These are phyloP conservation scores for Nineta flava DNA, from an alignment of 2,888 invertebrate genomes.

Conservation along the genomic window DNA sequence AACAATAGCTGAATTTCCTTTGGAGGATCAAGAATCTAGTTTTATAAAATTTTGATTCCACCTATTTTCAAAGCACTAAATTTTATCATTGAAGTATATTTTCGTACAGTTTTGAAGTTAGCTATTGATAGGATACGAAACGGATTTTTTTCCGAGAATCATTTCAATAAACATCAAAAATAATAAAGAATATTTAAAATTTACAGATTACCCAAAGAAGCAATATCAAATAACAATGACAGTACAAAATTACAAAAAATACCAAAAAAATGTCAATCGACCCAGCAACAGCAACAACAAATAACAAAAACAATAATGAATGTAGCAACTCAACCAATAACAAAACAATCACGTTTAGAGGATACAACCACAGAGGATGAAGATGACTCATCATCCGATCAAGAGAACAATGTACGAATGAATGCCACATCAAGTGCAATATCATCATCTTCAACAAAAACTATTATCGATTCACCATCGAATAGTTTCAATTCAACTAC, in stretches of 20 bases:
- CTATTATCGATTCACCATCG: conserved; percentile 30
- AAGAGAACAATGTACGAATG: conserved; percentile 13
- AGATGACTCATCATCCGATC: conserved; percentile 10
- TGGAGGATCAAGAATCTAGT: too few species aligned
- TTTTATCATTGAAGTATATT: too few species aligned
- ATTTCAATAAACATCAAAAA: neutral
- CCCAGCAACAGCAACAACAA: neutral
- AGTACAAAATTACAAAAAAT: neutral
- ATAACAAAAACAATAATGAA: neutral
- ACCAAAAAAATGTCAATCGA: neutral
- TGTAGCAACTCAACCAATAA: neutral
- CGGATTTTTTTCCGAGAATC: too few species aligned
- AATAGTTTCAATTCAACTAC: conserved; percentile 28
- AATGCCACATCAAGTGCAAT: conserved; percentile 15
- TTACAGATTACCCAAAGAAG: conserved; percentile 5
- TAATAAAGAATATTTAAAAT: neutral
- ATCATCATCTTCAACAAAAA: conserved; percentile 23
- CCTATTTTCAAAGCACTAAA: too few species aligned
- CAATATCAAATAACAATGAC: neutral
- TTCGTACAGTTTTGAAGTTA: too few species aligned
- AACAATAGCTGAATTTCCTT: too few species aligned
- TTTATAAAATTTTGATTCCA: too few species aligned
- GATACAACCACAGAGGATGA: conserved; percentile 8
- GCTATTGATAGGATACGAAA: too few species aligned
- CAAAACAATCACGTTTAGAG: conserved; percentile 4